Base-by-base conservation (phyloP, 23 tunicate genomes). In the Halocynthia roretzi region DNA sequence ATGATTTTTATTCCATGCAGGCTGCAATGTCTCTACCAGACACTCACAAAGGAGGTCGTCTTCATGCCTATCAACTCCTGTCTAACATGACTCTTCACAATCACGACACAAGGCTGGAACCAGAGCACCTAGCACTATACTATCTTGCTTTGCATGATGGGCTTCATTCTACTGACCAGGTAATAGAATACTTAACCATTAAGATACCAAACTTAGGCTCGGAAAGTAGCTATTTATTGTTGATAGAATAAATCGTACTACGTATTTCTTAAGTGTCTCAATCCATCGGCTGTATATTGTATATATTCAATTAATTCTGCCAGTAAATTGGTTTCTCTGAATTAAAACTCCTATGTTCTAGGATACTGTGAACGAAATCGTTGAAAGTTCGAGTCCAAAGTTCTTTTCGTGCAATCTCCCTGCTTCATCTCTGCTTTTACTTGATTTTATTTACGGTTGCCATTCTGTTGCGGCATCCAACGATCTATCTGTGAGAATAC, bases 401-500 rank as follows among this genome's bases (percentile, higher is more conserved):
- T 86, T 76, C 58, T 93, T 93, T 62, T 62, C 86, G 10, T 71
- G 79, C 50, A 56, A 80, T 64, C 86, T 93, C 50, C 94, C 93
- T 60, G 94, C 84, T 7, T 87, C 88, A 12, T 76, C 84, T 20
- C 20, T 93, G 51, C 83, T 93, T 18, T 71, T 93, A 21, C 82
- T 77, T 19, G 93, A 93, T 76, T 93, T 86, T 65, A 68, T 93
- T 50, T 72, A 87, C 21, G 98, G 94, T n/a, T 83, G 89, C 55
- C 89, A 86, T 19, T 56, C 88, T 7, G 86, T 87, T 48, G 84
- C 89, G 44, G 75, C 87, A 48, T 83, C 94, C 5, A 58, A 81
- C n/a, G 76, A 87, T 54, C 73, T 80, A 40, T 80, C 91, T 68
- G 98, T 86, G 58, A 69, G 64, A 20, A 65, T 65, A 68, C 14